phyloP scores from a whole-genome alignment of 1,140 invertebrate species.

The Teleogryllus occipitalis region DNA sequence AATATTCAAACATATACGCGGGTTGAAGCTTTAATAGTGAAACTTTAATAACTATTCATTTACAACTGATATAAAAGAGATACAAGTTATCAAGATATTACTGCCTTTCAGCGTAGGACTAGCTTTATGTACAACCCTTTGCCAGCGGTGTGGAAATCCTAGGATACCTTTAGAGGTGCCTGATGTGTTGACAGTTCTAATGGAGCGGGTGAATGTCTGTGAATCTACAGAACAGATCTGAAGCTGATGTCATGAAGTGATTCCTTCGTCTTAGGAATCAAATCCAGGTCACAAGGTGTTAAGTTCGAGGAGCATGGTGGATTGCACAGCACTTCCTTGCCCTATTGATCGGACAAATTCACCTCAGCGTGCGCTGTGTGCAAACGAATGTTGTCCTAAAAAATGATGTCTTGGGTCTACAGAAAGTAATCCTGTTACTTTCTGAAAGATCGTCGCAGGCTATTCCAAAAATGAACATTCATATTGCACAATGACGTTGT shows the following conservation, averaged over 20 bases:
- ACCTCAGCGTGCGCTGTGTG: background rate
- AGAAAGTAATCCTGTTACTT: background rate
- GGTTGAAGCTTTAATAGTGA: background rate
- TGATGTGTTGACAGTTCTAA: background rate
- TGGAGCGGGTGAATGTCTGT: background rate
- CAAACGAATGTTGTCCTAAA: background rate
- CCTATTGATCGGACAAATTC: constrained; percentile 26
- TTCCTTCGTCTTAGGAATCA: background rate
- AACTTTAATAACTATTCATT: background rate
- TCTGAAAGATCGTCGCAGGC: background rate
- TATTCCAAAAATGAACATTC: constrained; percentile 11
- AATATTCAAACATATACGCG: background rate
- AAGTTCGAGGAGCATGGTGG: constrained; percentile 11
- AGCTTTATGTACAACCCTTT: background rate
- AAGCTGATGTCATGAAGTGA: constrained; percentile 4
- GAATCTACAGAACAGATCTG: constrained; percentile 9
- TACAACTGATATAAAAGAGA: background rate
- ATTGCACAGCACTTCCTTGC: constrained; percentile 29
- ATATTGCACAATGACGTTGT: background rate
- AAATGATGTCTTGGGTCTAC: background rate
- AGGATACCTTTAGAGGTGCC: background rate
- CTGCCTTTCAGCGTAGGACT: background rate
- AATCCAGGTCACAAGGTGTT: background rate
- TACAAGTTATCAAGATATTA: background rate
- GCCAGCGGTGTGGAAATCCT: background rate